These are phyloP conservation scores for Rhabditophanes sp. DNA, from an alignment of 2,888 invertebrate species.

Conservation along the genomic window DNA sequence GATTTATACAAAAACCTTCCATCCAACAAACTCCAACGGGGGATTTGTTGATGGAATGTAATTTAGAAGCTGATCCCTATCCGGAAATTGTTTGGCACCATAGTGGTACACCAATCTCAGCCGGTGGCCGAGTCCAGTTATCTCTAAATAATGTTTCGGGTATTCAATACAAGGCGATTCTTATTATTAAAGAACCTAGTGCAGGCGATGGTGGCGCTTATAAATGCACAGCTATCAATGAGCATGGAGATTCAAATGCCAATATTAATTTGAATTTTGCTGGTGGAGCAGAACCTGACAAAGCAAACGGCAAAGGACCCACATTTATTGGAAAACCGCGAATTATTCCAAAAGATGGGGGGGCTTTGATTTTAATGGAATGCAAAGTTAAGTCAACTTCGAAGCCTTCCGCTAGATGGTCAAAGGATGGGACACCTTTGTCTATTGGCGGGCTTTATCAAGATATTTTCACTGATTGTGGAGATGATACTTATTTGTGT, in stretches of 20 bases:
- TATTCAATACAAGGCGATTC: slow-evolving; percentile 31
- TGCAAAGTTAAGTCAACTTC: slow-evolving; percentile 78
- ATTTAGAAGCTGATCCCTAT: slow-evolving; percentile 37
- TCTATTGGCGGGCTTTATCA: slow-evolving; percentile 37
- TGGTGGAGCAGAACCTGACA: slow-evolving; percentile 52
- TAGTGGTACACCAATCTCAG: slow-evolving; percentile 26
- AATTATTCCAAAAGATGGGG: slow-evolving; percentile 93
- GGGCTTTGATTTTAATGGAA: slow-evolving; percentile 88
- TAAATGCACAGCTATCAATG: slow-evolving; percentile 93
- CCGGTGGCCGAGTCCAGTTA: slow-evolving; percentile 25
- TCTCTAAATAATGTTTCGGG: slow-evolving; percentile 24
- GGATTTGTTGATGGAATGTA: slow-evolving; percentile 44
- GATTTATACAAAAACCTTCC: slow-evolving; percentile 89
- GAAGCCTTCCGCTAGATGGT: slow-evolving; percentile 54
- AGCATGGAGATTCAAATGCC: slow-evolving; percentile 96
- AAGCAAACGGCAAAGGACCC: slow-evolving; percentile 50
- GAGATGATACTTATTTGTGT: slow-evolving; percentile 41
- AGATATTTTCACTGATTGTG: slow-evolving; percentile 37
- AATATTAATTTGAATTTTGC: slow-evolving; percentile 98
- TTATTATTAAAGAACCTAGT: slow-evolving; percentile 59
- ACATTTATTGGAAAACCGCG: slow-evolving; percentile 93
- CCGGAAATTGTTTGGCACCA: slow-evolving; percentile 42
- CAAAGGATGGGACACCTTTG: slow-evolving; percentile 36
- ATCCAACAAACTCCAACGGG: slow-evolving; percentile 66
- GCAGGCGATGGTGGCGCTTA: slow-evolving; percentile 94